Conservation (phyloP, 2,113 vertebrate species). For the Progne subis region DNA sequence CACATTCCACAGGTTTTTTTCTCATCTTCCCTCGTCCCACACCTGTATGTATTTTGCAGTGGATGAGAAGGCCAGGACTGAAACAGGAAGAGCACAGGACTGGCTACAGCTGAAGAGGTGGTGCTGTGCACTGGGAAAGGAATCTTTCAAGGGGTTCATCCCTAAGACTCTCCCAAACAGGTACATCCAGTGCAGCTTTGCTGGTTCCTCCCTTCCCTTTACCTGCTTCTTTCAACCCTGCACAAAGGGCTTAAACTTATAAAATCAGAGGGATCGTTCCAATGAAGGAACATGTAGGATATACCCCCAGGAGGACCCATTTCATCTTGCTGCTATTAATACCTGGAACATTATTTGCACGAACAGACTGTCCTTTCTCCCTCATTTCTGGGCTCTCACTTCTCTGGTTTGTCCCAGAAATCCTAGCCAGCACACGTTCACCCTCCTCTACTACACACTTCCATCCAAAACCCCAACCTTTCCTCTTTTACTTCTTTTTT, state of each 20-base stretch:
- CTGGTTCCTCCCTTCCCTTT: not conserved
- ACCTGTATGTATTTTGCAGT: not conserved
- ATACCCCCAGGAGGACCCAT: not conserved
- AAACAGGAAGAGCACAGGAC: not conserved
- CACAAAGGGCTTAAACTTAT: not conserved
- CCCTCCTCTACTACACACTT: not conserved
- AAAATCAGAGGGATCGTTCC: not conserved
- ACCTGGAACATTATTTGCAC: not conserved
- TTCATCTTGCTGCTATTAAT: constrained; percentile 20
- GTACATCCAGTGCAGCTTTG: accelerated
- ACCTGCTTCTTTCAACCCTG: not conserved
- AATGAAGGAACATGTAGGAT: not conserved
- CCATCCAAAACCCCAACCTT: not conserved
- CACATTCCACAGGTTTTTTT: not conserved
- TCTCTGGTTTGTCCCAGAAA: constrained; percentile 7
- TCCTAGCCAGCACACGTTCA: constrained; percentile 26
- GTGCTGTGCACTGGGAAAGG: not conserved
- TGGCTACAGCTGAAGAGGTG: not conserved
- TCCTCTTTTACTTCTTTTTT: not conserved
- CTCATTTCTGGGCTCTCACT: constrained; percentile 25
- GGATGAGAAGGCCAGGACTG: not conserved
- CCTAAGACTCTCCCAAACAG: not conserved
- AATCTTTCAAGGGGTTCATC: not conserved
- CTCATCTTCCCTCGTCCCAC: not conserved
- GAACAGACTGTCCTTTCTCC: constrained; percentile 5